These are phyloP conservation scores for Metopolophium dirhodum DNA, from an alignment of 1,140 invertebrate species.

Conservation along the genomic window DNA sequence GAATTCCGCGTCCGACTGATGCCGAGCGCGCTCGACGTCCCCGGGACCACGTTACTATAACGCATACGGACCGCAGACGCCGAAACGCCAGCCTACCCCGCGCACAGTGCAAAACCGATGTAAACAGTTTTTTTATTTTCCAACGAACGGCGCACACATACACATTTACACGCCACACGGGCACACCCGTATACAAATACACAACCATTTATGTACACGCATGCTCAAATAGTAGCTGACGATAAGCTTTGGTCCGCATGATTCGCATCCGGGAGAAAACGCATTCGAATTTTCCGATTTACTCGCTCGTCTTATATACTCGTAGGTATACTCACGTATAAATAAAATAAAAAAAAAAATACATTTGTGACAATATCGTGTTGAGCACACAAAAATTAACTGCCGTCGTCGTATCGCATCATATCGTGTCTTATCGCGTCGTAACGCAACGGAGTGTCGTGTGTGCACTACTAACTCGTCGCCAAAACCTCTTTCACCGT, in stretches of 20 bases:
- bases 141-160: neutral
- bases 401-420: neutral
- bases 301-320: neutral
- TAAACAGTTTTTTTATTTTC: neutral
- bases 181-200: neutral
- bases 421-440: neutral
- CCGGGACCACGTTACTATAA: slow-evolving; percentile 53
- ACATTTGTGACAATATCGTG: neutral
- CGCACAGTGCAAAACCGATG: neutral
- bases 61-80: slow-evolving; percentile 49
- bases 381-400: neutral
- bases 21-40: slow-evolving; percentile 53
- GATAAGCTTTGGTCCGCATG: neutral
- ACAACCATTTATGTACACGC: neutral
- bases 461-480: neutral
- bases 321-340: neutral
- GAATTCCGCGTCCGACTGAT: slow-evolving; percentile 48
- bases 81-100: slow-evolving; percentile 35
- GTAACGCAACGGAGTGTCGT: neutral
- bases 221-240: neutral
- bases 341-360: neutral
- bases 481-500: neutral
- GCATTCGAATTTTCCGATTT: neutral
- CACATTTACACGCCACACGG: neutral
- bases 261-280: neutral